phyloP scores from a whole-genome alignment of 2,888 invertebrate genomes.

The Brachyopa scutellaris region DNA sequence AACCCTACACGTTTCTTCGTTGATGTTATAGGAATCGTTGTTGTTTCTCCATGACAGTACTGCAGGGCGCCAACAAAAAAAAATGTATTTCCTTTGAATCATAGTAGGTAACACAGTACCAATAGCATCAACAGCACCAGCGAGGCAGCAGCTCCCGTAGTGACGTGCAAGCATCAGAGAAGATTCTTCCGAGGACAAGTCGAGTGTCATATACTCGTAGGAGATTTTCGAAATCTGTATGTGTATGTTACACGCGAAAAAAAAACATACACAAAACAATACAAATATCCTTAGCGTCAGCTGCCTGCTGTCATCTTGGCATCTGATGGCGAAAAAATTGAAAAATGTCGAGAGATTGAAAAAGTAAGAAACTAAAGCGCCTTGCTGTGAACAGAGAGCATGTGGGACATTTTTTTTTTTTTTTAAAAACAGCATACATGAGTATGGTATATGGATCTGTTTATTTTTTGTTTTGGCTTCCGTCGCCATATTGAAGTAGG shows the following conservation, averaged over 20 bases:
- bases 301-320: slow-evolving; percentile 29
- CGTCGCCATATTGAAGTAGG: not conserved
- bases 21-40: too few species aligned
- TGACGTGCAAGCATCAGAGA: not conserved
- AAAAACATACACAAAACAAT: not conserved
- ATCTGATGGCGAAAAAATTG: slow-evolving; percentile 15
- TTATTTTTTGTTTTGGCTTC: too few species aligned
- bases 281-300: slow-evolving; percentile 23
- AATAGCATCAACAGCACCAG: slow-evolving; percentile 15
- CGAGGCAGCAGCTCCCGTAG: not conserved
- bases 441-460: too few species aligned
- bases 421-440: too few species aligned
- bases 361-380: not conserved
- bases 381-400: not conserved
- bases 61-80: not conserved
- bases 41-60: not conserved
- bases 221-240: too few species aligned
- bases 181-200: slow-evolving; percentile 5
- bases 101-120: slow-evolving; percentile 3
- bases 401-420: slow-evolving; percentile 7
- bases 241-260: too few species aligned
- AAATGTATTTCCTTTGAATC: slow-evolving; percentile 33
- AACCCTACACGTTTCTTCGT: not conserved
- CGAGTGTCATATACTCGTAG: too few species aligned
- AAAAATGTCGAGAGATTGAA: slow-evolving; percentile 22